Base-by-base conservation (phyloP, 2,888 invertebrate species). In the Athrips mouffetella region DNA sequence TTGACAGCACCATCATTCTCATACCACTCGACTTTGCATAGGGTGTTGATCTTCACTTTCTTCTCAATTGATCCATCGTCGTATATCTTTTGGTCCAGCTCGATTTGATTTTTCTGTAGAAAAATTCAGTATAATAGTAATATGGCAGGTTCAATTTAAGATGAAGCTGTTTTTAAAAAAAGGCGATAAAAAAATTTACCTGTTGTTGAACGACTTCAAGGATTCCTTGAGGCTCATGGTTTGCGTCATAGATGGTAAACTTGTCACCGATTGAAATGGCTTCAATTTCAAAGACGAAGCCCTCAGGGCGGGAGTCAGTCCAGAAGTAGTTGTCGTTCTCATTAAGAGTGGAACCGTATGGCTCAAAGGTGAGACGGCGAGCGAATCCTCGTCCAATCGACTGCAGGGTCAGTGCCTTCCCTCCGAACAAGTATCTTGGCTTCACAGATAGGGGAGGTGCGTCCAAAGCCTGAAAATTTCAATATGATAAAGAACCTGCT, bases 371-470 rank as follows among this genome's bases (percentile, higher is more conserved):
- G 53, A 94, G 87, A 37, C 94, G 89, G 51, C 93, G 90, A 4
- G 93, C 92, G 69, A 93, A 94, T 6, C 94, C 94, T 63, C 93
- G 90, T 0, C 94, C 94, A 60, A 94, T 92, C 21, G 91, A 91
- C 58, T 90, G 89, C 48, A 94, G 87, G 5, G 89, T 90, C 46
- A 93, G 81, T 27, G 93, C 92, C 67, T 90, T 89, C n/a, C 91
- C 92, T 55, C 89, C 87, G 69, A 93, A 94, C 58, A 94, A 82
- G 72, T 90, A 86, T 64, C 77, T 80, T 74, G 82, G 89, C 69
- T 85, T 88, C 80, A 87, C 79, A 37, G 88, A 79, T 63, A 86
- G 68, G 49, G 76, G 72, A 30, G 77, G 73, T n/a, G 82, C 81
- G 61, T 87, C 83, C 66, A 88, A 64, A 65, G 73, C 73, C 89